Base-by-base conservation (phyloP, 2,797 vertebrate species). In the Stomatorhinus walkeri region DNA sequence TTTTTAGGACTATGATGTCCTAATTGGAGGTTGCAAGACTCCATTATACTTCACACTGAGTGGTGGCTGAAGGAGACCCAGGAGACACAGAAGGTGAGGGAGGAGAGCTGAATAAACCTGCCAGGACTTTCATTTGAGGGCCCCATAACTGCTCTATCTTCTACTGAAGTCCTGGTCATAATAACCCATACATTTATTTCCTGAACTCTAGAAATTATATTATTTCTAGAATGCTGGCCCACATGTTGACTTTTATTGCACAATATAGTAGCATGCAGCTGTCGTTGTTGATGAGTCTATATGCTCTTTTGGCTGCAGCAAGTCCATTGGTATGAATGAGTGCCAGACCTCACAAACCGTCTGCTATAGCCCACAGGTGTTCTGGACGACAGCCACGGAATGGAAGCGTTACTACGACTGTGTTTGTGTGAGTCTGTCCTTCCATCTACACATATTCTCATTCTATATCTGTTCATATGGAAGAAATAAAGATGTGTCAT, bases 401-500 rank as follows among this genome's bases (percentile, higher is more conserved):
- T 16, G 3, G 81, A 84, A 84, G 51, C 2, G 3, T 6, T 6
- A 28, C 24, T 86, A 54, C 3, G 51, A 4, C 24, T 86, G 28
- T n/a, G n/a, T 54, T 52, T 24, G 24, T 56, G 12, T 56, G 22
- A 22, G 49, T 86, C 87, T 89, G 52, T 7, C 87, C 89, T 24
- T 90, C 90, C 90, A 90, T 91, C 90, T 46, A 43, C 22, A 40
- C 8, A 1, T 59, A 54, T 56, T 87, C 12, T 36, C 22, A 83
- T 59, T n/a, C 56, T 61, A 83, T 68, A 59, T 61, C 89, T 88
- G 89, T 91, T 93, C 93, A 94, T 91, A 93, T 94, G 93, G 93
- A 94, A 93, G 93, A 92, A 93, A 92, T 93, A 92, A 93, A 94
- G 93, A 92, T 94, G 92, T 90, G 91, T 93, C 92, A 93, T 91